Conservation (phyloP, 2,797 vertebrate genomes). For the Phoebastria nigripes region DNA sequence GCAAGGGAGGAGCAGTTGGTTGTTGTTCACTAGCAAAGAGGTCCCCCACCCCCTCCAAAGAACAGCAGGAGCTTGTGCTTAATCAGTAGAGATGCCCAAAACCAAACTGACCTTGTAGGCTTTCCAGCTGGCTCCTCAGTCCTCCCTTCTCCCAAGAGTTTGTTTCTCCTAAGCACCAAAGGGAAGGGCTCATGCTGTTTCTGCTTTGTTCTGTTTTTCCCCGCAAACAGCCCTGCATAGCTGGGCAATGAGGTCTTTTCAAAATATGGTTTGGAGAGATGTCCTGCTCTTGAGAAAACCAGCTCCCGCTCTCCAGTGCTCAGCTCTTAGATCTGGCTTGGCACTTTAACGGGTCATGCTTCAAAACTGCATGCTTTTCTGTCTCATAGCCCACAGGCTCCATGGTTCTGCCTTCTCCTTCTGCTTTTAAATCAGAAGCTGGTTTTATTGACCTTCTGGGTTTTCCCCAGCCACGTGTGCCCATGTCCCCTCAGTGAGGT, state of each 20-base stretch:
- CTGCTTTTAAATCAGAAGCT: not conserved
- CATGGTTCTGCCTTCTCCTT: not conserved
- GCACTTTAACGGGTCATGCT: rapidly evolving
- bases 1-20: not conserved
- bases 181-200: not conserved
- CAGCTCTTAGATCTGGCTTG: not conserved
- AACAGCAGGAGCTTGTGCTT: rapidly evolving
- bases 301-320: not conserved
- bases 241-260: not conserved
- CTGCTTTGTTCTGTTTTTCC: not conserved
- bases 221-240: not conserved
- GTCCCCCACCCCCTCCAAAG: not conserved
- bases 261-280: not conserved
- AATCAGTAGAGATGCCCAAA: not conserved
- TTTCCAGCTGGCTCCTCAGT: not conserved
- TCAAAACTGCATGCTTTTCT: not conserved
- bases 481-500: rapidly evolving
- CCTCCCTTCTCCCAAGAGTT: not conserved
- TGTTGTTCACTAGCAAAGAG: not conserved
- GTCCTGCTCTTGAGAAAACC: not conserved
- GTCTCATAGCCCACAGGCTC: not conserved
- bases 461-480: not conserved
- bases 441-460: not conserved
- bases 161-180: not conserved
- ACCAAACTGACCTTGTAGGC: too few relatives aligned